Conservation (phyloP, 2,888 invertebrate genomes). For the Prenolepis imparis region DNA sequence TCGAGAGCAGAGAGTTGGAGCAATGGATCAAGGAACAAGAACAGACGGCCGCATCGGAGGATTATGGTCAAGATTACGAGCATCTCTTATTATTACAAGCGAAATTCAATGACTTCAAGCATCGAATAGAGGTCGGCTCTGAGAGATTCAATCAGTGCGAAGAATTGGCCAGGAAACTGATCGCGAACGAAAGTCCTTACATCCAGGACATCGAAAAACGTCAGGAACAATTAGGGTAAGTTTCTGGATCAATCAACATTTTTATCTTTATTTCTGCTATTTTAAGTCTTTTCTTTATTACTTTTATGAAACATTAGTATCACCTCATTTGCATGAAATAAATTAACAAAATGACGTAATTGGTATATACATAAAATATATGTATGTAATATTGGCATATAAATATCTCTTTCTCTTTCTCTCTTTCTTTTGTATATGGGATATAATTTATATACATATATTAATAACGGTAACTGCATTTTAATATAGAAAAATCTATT, state of each 20-base stretch:
- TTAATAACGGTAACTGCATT: neutral
- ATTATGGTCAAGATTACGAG: slow-evolving; percentile 98
- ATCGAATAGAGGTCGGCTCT: slow-evolving; percentile 95
- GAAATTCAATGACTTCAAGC: slow-evolving; percentile 97
- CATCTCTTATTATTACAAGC: slow-evolving; percentile 94
- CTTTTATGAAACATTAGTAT: neutral
- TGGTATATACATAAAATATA: too few species aligned
- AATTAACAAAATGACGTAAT: slow-evolving; percentile 37
- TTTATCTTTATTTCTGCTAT: slow-evolving; percentile 1
- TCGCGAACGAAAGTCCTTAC: slow-evolving; percentile 94
- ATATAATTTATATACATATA: neutral
- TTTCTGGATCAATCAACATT: neutral
- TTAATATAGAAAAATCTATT: slow-evolving; percentile 16
- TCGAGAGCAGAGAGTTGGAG: slow-evolving; percentile 96
- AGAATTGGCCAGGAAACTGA: slow-evolving; percentile 94
- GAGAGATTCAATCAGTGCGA: slow-evolving; percentile 97
- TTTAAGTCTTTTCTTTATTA: neutral
- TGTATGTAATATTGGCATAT: too few species aligned
- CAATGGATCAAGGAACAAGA: slow-evolving; percentile 97
- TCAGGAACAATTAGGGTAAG: slow-evolving; percentile 94
- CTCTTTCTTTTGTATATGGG: neutral
- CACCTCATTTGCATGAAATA: slow-evolving; percentile 16
- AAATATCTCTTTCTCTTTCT: neutral
- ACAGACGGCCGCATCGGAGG: slow-evolving; percentile 95
- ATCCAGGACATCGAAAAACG: slow-evolving; percentile 94